A percentile compares a stretch with the other conserved stretches of the same genome.
phyloP scores from a whole-genome alignment of 2,888 invertebrate genomes.

The Melitaea athalia region DNA sequence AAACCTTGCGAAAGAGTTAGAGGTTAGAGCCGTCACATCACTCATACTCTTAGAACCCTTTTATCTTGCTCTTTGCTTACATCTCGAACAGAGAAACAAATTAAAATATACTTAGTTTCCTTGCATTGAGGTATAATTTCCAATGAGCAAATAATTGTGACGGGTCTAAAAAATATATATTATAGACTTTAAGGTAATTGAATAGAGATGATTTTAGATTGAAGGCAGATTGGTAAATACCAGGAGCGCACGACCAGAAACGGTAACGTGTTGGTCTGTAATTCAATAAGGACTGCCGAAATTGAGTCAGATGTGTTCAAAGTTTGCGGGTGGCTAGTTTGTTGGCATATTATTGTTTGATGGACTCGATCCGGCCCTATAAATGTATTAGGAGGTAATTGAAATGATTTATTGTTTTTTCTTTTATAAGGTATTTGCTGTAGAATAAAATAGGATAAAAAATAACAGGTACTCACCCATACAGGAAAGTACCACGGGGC shows the following conservation, averaged over 20 bases:
- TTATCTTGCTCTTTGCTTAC: conserved; percentile 44
- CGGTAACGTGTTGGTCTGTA: conserved; percentile 74
- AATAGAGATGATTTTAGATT: conserved; percentile 39
- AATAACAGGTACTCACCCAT: too few relatives aligned
- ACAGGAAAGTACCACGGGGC: too few relatives aligned
- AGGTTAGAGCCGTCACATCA: conserved; percentile 74
- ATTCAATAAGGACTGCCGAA: conserved; percentile 79
- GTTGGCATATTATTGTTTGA: conserved; percentile 70
- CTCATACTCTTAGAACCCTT: conserved; percentile 73
- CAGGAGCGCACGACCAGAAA: conserved; percentile 48
- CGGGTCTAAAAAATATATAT: background rate
- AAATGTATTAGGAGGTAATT: conserved; percentile 22
- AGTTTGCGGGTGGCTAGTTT: conserved; percentile 74
- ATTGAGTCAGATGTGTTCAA: conserved; percentile 75
- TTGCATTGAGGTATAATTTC: conserved; percentile 24
- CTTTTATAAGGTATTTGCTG: background rate
- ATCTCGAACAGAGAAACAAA: background rate
- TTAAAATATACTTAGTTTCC: conserved; percentile 35
- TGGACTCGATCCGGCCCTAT: conserved; percentile 40
- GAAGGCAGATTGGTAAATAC: conserved; percentile 42
- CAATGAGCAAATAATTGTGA: background rate
- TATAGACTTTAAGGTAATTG: background rate
- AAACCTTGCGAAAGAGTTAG: conserved; percentile 58
- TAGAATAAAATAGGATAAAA: background rate
- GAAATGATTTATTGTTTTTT: conserved; percentile 13